Percentiles rank a stretch among this genome's conserved stretches.
Evolutionary conservation across 2,797 vertebrate genomes (phyloP).

Genomic region (Centroberyx gerrardi): DNA sequence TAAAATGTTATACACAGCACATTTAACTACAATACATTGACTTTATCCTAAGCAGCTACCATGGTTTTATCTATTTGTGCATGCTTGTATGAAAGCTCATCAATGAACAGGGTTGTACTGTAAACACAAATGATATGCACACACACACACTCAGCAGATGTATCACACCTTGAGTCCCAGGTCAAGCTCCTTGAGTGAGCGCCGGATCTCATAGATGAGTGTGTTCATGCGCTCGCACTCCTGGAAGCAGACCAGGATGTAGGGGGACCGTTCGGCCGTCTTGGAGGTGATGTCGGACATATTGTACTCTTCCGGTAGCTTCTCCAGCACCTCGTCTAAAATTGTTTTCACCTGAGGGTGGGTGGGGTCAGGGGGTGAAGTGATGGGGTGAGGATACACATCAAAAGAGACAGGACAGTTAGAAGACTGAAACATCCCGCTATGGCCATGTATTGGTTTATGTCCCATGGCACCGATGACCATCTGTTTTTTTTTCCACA

Average conservation of each 20-base stretch:
- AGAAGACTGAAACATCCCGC: no score
- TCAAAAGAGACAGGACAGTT: no score
- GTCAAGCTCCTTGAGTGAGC: conserved; percentile 87
- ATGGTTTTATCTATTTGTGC: not conserved
- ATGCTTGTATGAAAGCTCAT: no score
- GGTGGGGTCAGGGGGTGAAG: not conserved
- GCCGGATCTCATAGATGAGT: conserved; percentile 82
- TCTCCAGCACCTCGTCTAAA: conserved; percentile 85
- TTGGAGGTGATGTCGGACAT: conserved; percentile 88
- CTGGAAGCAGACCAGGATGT: conserved; percentile 88
- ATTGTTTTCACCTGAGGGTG: conserved; percentile 84
- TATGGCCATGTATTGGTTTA: no score
- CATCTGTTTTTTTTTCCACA: no score
- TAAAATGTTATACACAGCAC: no score
- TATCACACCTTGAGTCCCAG: conserved; percentile 85
- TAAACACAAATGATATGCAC: not conserved
- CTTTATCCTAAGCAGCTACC: not conserved
- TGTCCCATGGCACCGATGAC: no score
- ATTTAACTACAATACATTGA: no score
- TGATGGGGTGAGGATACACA: not conserved
- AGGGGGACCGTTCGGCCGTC: conserved; percentile 84
- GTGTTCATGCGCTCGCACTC: conserved; percentile 89
- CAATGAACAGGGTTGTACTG: not conserved
- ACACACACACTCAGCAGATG: not conserved
- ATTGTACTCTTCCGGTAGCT: conserved; percentile 87